Evolutionary conservation across 2,888 invertebrate species (phyloP).

Genomic region (Petrolisthes manimaculis): DNA sequence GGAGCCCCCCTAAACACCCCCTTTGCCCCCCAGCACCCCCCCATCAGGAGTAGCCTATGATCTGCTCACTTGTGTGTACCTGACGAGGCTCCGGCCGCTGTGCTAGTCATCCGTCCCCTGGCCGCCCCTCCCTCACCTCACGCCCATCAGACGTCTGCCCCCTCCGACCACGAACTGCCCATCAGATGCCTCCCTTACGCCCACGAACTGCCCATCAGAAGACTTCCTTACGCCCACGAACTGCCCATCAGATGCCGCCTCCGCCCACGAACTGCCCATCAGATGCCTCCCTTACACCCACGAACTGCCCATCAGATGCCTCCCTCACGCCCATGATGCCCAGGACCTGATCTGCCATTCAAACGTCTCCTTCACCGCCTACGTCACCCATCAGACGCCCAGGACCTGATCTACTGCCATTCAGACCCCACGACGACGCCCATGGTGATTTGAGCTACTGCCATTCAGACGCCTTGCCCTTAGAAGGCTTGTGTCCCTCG

Average conservation of each 20-base stretch:
- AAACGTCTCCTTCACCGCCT: neutral
- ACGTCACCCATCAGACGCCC: no score
- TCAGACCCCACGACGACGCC: no score
- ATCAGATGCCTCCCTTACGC: neutral
- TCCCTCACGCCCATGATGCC: neutral
- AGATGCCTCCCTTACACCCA: neutral
- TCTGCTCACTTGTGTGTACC: constrained; percentile 31
- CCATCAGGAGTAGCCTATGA: neutral
- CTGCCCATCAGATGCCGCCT: neutral
- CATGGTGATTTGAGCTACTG: no score
- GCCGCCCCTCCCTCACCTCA: constrained; percentile 16
- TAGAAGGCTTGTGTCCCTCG: no score
- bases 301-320: neutral
- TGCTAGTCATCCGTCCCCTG: constrained; percentile 46
- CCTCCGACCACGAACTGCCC: constrained; percentile 5
- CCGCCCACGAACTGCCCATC: neutral
- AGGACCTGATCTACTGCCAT: no score
- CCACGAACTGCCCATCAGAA: constrained; percentile 2
- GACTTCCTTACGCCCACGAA: neutral
- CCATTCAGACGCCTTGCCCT: no score
- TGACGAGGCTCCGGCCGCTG: constrained; percentile 44
- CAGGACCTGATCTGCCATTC: neutral
- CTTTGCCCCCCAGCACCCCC: no score
- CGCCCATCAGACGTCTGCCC: constrained; percentile 3
- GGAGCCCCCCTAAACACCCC: neutral